Percentiles rank a stretch among this genome's conserved stretches.
phyloP scores from a whole-genome alignment of 1,140 invertebrate genomes.

The Bombyx mandarina region DNA sequence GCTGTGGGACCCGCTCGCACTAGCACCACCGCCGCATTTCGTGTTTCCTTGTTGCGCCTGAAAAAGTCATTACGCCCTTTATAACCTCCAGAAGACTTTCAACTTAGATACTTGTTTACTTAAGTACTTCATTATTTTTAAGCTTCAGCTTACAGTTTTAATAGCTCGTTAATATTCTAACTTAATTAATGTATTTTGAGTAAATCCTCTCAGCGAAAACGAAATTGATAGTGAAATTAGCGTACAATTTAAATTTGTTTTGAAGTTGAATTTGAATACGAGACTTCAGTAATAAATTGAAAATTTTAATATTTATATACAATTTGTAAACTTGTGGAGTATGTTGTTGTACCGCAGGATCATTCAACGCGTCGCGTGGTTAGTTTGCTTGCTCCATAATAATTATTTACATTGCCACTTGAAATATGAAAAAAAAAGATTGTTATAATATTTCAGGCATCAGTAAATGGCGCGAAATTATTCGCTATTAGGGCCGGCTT shows the following conservation, averaged over 20 bases:
- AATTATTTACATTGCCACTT: too few relatives aligned
- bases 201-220: not conserved
- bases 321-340: too few relatives aligned
- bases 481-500: too few relatives aligned
- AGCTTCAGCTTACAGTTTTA: constrained; percentile 54
- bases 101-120: constrained; percentile 24
- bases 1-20: constrained; percentile 24
- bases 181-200: constrained; percentile 63
- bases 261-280: too few relatives aligned
- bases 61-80: constrained; percentile 47
- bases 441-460: too few relatives aligned
- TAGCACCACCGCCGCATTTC: constrained; percentile 33
- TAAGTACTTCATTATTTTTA: constrained; percentile 57
- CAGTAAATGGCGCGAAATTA: too few relatives aligned
- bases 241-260: not conserved
- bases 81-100: constrained; percentile 54
- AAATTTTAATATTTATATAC: too few relatives aligned
- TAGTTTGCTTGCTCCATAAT: too few relatives aligned
- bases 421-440: too few relatives aligned
- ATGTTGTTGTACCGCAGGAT: too few relatives aligned
- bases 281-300: too few relatives aligned
- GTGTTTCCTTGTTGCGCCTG: constrained; percentile 50
- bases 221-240: constrained; percentile 1
- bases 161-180: constrained; percentile 60
- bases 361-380: too few relatives aligned